Conservation (phyloP, 2,113 vertebrate genomes). For the Rafetus swinhoei region DNA sequence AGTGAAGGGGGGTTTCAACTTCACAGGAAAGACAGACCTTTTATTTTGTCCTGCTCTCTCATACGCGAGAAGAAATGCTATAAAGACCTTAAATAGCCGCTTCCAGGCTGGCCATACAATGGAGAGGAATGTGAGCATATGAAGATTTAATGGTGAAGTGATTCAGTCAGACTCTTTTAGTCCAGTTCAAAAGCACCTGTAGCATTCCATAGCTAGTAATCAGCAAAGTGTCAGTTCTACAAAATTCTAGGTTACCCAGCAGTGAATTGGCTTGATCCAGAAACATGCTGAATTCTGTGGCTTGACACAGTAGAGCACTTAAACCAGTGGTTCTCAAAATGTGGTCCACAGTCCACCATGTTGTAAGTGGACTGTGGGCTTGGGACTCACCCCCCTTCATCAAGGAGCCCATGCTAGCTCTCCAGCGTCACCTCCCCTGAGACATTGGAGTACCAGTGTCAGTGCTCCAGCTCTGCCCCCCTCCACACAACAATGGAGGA, state of each 20-base stretch:
- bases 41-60: constrained; percentile 37
- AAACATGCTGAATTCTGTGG: neutral
- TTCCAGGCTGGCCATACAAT: neutral
- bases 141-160: neutral
- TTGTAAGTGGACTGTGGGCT: no score
- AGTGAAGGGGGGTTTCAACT: neutral
- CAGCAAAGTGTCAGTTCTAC: neutral
- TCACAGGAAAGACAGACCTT: neutral
- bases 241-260: neutral
- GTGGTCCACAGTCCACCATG: no score
- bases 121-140: neutral
- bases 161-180: neutral
- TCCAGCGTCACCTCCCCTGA: no score
- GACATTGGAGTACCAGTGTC: no score
- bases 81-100: neutral
- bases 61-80: neutral
- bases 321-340: no score
- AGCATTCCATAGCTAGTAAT: neutral
- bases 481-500: no score
- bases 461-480: no score
- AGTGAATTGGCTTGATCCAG: neutral
- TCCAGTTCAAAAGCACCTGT: neutral
- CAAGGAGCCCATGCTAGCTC: no score
- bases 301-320: neutral
- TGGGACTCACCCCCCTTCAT: no score